Evolutionary conservation across 2,113 vertebrate genomes (phyloP).

Genomic region (Macquaria ambigua): DNA sequence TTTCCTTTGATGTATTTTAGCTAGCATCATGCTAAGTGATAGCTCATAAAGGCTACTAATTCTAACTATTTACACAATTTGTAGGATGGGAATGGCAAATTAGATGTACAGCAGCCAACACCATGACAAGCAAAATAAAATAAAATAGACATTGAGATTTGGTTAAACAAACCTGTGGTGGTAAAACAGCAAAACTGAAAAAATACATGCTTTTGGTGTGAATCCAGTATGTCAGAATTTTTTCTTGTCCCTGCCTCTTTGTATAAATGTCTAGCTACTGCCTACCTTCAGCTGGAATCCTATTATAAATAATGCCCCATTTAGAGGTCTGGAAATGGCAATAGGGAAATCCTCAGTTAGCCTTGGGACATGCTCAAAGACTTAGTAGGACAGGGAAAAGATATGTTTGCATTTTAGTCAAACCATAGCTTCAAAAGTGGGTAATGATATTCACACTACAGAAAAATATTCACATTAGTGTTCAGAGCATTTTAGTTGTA

Average conservation of each 20-base stretch:
- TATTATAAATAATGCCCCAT: slow-evolving; percentile 65
- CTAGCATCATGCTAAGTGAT: background rate
- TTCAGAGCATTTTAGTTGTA: slow-evolving; percentile 34
- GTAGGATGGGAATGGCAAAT: background rate
- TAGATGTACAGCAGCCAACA: background rate
- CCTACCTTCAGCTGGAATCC: slow-evolving; percentile 47
- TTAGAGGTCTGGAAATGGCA: slow-evolving; percentile 56
- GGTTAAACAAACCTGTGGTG: background rate
- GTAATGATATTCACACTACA: slow-evolving; percentile 21
- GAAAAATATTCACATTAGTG: slow-evolving; percentile 40
- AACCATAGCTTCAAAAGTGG: slow-evolving; percentile 21
- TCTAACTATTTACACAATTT: background rate
- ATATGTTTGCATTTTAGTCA: slow-evolving; percentile 61
- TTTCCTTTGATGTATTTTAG: background rate
- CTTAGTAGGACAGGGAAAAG: slow-evolving; percentile 48
- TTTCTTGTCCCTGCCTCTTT: slow-evolving; percentile 3
- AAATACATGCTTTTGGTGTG: background rate
- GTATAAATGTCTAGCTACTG: slow-evolving; percentile 15
- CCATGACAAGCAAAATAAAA: background rate
- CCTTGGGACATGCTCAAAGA: slow-evolving; percentile 61
- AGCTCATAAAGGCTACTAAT: background rate
- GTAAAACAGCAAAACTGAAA: background rate
- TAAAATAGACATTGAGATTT: background rate
- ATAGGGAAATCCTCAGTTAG: slow-evolving; percentile 58
- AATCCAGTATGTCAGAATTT: background rate